These are phyloP conservation scores for Phymorhynchus buccinoides DNA, from an alignment of 1,140 invertebrate genomes.

Conservation along the genomic window DNA sequence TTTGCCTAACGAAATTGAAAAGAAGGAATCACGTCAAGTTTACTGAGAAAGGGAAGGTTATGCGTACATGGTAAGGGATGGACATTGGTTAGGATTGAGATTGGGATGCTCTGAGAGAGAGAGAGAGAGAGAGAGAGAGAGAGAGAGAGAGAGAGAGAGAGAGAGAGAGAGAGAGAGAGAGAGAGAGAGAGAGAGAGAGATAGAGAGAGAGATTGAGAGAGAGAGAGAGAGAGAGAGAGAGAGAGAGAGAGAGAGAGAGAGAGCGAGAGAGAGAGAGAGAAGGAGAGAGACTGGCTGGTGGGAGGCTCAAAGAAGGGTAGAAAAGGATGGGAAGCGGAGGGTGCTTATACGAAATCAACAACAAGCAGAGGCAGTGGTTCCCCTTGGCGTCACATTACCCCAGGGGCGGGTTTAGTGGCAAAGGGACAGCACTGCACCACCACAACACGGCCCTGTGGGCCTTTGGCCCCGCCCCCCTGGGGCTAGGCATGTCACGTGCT, in stretches of 20 bases:
- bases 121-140: no score
- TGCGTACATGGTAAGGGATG: no score
- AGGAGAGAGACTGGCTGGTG: no score
- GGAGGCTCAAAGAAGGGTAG: no score
- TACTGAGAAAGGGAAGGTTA: no score
- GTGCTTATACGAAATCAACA: not conserved
- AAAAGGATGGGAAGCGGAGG: not conserved
- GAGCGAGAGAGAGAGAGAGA: not conserved
- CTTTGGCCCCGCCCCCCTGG: not conserved
- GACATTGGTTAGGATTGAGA: not conserved
- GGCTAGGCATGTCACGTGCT: slow-evolving; percentile 24
- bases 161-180: no score
- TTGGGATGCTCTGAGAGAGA: no score
- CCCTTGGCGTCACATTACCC: not conserved
- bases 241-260: not conserved
- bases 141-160: no score
- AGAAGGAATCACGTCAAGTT: no score
- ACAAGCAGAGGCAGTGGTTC: not conserved
- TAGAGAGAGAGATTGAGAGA: no score
- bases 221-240: slow-evolving; percentile 3
- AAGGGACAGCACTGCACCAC: not conserved
- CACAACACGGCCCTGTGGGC: not conserved
- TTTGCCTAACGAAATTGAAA: no score
- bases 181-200: no score
- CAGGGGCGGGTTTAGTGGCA: not conserved